Evolutionary conservation across 2,113 vertebrate species (phyloP).

Genomic region (Pseudorhombus dupliciocellatus): DNA sequence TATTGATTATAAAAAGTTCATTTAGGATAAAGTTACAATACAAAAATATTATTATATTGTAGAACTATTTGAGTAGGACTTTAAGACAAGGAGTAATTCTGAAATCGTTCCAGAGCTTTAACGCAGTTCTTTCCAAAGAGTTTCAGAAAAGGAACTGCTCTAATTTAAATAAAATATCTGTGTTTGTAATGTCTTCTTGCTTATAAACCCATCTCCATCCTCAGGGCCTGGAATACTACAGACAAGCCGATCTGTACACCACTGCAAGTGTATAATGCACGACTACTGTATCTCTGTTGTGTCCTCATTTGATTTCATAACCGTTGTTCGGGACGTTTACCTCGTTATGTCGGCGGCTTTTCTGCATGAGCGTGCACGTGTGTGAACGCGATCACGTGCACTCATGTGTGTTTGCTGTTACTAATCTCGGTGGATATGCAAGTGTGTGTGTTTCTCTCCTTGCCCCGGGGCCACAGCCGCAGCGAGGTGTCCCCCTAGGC

Average conservation of each 20-base stretch:
- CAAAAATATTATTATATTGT: too few relatives aligned
- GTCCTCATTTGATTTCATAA: conserved; percentile 45
- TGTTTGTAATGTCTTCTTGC: background rate
- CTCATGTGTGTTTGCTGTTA: conserved; percentile 54
- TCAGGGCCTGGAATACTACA: background rate
- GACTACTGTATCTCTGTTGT: background rate
- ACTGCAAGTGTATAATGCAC: background rate
- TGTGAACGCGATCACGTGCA: conserved; percentile 56
- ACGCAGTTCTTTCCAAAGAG: too few relatives aligned
- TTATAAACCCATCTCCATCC: background rate
- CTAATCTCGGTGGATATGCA: conserved; percentile 57
- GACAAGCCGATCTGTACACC: conserved; percentile 5
- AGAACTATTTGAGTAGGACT: too few relatives aligned
- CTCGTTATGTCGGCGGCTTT: conserved; percentile 62
- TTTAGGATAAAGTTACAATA: too few relatives aligned
- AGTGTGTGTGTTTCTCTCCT: conserved; percentile 35
- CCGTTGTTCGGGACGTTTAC: conserved; percentile 54
- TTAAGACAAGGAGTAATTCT: too few relatives aligned
- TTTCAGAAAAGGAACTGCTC: too few relatives aligned
- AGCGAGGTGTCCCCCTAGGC: conserved; percentile 50
- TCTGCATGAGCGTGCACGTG: conserved; percentile 69
- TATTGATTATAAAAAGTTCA: too few relatives aligned
- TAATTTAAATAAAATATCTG: too few relatives aligned
- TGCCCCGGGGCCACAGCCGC: conserved; percentile 46
- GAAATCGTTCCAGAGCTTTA: too few relatives aligned